A percentile compares a stretch with the other conserved stretches of the same genome.
Conservation (phyloP, 2,888 invertebrate species). For the Diarsia mendica region DNA sequence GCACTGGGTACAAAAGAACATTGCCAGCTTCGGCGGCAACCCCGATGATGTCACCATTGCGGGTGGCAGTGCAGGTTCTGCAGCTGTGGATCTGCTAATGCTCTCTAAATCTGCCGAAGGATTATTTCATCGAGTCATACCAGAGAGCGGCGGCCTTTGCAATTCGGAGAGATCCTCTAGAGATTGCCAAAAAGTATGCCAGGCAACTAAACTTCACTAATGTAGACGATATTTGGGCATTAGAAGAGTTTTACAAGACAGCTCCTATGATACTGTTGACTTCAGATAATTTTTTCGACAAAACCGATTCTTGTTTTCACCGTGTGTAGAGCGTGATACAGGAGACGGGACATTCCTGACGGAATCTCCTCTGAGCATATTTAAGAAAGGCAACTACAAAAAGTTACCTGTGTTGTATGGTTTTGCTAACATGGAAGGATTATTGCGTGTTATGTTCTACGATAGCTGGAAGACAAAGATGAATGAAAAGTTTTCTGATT, state of each 20-base stretch:
- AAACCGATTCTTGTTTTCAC: constrained; percentile 57
- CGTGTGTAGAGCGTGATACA: constrained; percentile 66
- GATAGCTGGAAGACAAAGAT: constrained; percentile 70
- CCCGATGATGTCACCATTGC: constrained; percentile 72
- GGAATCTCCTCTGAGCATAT: constrained; percentile 71
- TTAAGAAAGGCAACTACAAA: constrained; percentile 71
- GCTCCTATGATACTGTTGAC: constrained; percentile 1
- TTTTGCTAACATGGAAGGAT: constrained; percentile 74
- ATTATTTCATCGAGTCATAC: constrained; percentile 28
- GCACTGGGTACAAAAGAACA: constrained; percentile 76
- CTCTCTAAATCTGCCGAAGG: constrained; percentile 33
- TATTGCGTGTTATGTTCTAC: constrained; percentile 61
- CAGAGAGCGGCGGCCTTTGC: constrained; percentile 39
- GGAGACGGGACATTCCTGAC: constrained; percentile 69
- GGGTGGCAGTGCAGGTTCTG: constrained; percentile 30
- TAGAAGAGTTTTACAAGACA: constrained; percentile 69
- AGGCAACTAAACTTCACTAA: constrained; percentile 22
- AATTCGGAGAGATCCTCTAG: constrained; percentile 36
- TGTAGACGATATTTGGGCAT: constrained; percentile 64
- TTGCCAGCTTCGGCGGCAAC: constrained; percentile 76
- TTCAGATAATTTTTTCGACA: constrained; percentile 30
- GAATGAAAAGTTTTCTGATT: constrained; percentile 76
- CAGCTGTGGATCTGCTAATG: constrained; percentile 21
- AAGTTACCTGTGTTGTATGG: constrained; percentile 76
- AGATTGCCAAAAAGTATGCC: constrained; percentile 25